Conservation (phyloP, 2,113 vertebrate species). For the Talpa occidentalis region DNA sequence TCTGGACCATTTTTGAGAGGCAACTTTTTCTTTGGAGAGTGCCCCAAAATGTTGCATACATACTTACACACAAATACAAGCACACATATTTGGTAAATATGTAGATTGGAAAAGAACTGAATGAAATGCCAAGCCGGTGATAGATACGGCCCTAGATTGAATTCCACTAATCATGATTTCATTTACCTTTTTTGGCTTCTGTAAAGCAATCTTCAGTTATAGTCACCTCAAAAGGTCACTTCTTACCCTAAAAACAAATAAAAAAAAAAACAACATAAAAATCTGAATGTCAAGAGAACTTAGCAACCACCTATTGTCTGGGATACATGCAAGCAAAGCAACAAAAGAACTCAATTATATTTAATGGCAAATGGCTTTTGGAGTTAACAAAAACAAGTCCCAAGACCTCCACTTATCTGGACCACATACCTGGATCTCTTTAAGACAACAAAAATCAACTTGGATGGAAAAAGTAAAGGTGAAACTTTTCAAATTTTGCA, state of each 20-base stretch:
- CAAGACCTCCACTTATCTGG: slow-evolving; percentile 79
- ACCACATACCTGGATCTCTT: slow-evolving; percentile 74
- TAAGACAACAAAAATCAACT: slow-evolving; percentile 78
- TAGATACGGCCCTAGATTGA: not conserved
- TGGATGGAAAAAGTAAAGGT: slow-evolving; percentile 71
- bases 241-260: slow-evolving; percentile 93
- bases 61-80: slow-evolving; percentile 34
- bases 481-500: slow-evolving; percentile 79
- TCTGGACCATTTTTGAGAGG: not conserved
- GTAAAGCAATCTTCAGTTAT: slow-evolving; percentile 94
- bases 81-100: not conserved
- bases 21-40: not conserved
- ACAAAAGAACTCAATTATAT: slow-evolving; percentile 76
- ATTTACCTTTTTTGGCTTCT: slow-evolving; percentile 95
- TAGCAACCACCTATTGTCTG: slow-evolving; percentile 65
- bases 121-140: slow-evolving; percentile 62
- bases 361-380: slow-evolving; percentile 80
- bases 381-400: slow-evolving; percentile 84
- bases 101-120: slow-evolving; percentile 53
- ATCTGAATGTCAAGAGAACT: slow-evolving; percentile 84
- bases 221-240: slow-evolving; percentile 91
- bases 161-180: slow-evolving; percentile 51
- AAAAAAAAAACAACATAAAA: slow-evolving; percentile 87
- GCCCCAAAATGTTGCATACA: not conserved
- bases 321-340: slow-evolving; percentile 80